These are phyloP conservation scores for Drosophila athabasca DNA, from an alignment of 1,140 invertebrate species.

Conservation along the genomic window DNA sequence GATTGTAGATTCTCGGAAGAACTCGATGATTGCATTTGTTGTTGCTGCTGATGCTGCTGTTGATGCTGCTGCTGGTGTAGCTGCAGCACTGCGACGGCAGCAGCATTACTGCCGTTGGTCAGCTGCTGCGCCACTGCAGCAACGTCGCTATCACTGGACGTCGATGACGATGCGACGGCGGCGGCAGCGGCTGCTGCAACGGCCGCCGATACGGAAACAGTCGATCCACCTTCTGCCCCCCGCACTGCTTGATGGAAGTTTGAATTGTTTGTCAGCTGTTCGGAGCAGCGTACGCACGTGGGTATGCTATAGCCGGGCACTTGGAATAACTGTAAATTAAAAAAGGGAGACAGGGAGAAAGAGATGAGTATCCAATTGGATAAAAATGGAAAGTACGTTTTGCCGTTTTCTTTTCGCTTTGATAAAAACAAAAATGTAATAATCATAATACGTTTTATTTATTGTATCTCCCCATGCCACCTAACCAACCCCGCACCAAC, in stretches of 20 bases:
- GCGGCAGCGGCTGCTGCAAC: conserved; percentile 51
- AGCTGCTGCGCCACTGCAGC: conserved; percentile 49
- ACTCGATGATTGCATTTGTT: conserved; percentile 80
- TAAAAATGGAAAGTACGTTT: conserved; percentile 27
- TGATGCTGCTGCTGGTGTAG: conserved; percentile 59
- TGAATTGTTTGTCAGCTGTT: conserved; percentile 80
- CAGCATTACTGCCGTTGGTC: conserved; percentile 59
- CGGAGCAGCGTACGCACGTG: conserved; percentile 83
- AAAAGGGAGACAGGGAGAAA: conserved; percentile 19
- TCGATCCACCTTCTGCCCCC: conserved; percentile 46
- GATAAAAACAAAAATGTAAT: conserved; percentile 37
- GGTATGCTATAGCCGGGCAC: conserved; percentile 83
- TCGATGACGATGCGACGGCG: conserved; percentile 48
- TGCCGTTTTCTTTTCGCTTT: too few relatives aligned
- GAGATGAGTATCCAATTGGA: conserved; percentile 36
- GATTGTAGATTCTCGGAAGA: conserved; percentile 83
- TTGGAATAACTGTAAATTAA: conserved; percentile 77
- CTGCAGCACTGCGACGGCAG: conserved; percentile 61
- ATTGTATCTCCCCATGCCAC: conserved; percentile 33
- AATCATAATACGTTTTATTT: conserved; percentile 53
- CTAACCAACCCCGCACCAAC: not conserved
- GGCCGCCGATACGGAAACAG: conserved; percentile 30
- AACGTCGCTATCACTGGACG: conserved; percentile 55
- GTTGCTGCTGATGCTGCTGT: conserved; percentile 63
- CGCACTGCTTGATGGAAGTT: conserved; percentile 78